These are phyloP conservation scores for Thyatira batis DNA, from an alignment of 2,888 invertebrate genomes.

Conservation along the genomic window DNA sequence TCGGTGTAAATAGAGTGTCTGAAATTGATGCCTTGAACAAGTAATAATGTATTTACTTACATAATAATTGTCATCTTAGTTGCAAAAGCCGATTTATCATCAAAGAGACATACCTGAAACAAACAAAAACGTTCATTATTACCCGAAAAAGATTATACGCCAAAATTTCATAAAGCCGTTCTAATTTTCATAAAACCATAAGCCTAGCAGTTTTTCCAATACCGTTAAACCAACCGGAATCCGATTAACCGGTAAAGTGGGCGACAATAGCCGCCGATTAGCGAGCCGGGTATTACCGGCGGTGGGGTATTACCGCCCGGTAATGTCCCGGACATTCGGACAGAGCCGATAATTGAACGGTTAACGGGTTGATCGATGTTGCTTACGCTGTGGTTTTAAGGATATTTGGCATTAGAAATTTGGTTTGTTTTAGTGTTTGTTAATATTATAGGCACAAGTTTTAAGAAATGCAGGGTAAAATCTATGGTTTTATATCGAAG, in stretches of 20 bases:
- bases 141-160: not conserved
- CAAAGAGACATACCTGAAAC: no score
- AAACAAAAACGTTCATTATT: no score
- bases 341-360: constrained; percentile 10
- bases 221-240: constrained; percentile 37
- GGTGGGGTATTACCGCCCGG: constrained; percentile 23
- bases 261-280: constrained; percentile 44
- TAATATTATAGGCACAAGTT: no score
- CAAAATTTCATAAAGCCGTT: not conserved
- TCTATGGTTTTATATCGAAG: no score
- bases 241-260: constrained; percentile 46
- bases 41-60: no score
- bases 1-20: no score
- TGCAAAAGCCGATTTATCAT: no score
- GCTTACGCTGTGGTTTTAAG: not conserved
- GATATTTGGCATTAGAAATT: not conserved
- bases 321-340: constrained; percentile 12
- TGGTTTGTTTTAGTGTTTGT: not conserved
- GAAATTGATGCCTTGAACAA: no score
- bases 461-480: no score
- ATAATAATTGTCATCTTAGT: no score
- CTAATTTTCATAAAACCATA: not conserved
- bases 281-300: constrained; percentile 17
- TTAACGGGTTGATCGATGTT: constrained; percentile 15
- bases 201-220: constrained; percentile 19